Evolutionary conservation across 2,888 invertebrate species (phyloP).

Genomic region (Lysandra bellargus): DNA sequence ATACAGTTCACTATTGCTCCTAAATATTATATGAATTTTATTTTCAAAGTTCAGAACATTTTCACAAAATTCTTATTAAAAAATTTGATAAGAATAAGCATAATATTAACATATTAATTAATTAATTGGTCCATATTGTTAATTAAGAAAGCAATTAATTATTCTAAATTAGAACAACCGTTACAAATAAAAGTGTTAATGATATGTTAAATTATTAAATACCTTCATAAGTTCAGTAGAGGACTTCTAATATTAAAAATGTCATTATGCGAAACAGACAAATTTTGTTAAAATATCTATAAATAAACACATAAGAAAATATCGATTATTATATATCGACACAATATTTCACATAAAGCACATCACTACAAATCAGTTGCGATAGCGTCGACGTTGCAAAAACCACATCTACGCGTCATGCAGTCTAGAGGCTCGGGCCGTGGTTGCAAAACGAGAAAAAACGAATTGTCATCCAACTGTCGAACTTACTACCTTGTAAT

Average conservation of each 20-base stretch:
- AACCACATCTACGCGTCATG: conserved; percentile 71
- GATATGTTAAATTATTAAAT: background rate
- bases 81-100: background rate
- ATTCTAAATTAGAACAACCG: conserved; percentile 5
- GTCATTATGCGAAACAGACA: no score
- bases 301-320: background rate
- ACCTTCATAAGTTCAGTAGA: background rate
- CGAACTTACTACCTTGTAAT: conserved; percentile 44
- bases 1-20: no score
- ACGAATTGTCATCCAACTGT: conserved; percentile 43
- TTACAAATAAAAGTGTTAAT: conserved; percentile 9
- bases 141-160: background rate
- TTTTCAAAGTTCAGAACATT: background rate
- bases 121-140: background rate
- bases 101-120: background rate
- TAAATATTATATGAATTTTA: background rate
- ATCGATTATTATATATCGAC: conserved; percentile 31
- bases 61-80: background rate
- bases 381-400: conserved; percentile 59
- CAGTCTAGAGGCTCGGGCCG: conserved; percentile 60
- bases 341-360: conserved; percentile 20
- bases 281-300: background rate
- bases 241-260: background rate
- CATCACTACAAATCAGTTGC: conserved; percentile 61
- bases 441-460: conserved; percentile 59